These are phyloP conservation scores for Myrmecobius fasciatus DNA, from an alignment of 2,113 vertebrate genomes.

Conservation along the genomic window DNA sequence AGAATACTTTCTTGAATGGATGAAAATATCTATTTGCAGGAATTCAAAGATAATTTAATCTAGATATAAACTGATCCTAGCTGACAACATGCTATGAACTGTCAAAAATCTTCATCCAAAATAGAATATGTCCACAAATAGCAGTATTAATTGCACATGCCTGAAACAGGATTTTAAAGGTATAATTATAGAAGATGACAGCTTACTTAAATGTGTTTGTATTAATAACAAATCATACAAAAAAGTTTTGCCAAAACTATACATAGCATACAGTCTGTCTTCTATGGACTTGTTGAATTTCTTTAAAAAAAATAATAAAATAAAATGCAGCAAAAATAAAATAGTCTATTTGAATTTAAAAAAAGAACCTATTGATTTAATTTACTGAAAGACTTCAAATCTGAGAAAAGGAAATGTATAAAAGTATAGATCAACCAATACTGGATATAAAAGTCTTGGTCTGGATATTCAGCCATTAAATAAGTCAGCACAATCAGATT, in stretches of 20 bases:
- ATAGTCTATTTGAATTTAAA: slow-evolving; percentile 46
- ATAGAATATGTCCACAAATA: slow-evolving; percentile 73
- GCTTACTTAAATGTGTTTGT: slow-evolving; percentile 68
- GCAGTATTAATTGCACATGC: slow-evolving; percentile 71
- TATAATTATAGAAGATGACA: slow-evolving; percentile 71
- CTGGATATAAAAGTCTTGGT: neutral
- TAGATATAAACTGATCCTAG: slow-evolving; percentile 72
- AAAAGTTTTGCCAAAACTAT: slow-evolving; percentile 69
- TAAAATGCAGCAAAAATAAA: slow-evolving; percentile 56
- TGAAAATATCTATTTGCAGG: slow-evolving; percentile 68
- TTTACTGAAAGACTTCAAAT: slow-evolving; percentile 37
- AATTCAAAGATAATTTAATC: slow-evolving; percentile 68
- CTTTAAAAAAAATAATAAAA: slow-evolving; percentile 63
- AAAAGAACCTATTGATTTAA: slow-evolving; percentile 38
- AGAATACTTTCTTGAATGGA: slow-evolving; percentile 43
- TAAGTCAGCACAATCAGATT: neutral
- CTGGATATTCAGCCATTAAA: neutral
- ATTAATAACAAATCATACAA: slow-evolving; percentile 73
- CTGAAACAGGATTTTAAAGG: slow-evolving; percentile 72
- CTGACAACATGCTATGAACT: slow-evolving; percentile 73
- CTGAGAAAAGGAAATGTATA: slow-evolving; percentile 10
- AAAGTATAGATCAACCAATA: neutral
- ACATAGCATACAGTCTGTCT: slow-evolving; percentile 42
- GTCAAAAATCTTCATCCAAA: slow-evolving; percentile 76
- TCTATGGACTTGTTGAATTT: slow-evolving; percentile 54